Base-by-base conservation (phyloP, 2,113 vertebrate species). In the Columba janthina region DNA sequence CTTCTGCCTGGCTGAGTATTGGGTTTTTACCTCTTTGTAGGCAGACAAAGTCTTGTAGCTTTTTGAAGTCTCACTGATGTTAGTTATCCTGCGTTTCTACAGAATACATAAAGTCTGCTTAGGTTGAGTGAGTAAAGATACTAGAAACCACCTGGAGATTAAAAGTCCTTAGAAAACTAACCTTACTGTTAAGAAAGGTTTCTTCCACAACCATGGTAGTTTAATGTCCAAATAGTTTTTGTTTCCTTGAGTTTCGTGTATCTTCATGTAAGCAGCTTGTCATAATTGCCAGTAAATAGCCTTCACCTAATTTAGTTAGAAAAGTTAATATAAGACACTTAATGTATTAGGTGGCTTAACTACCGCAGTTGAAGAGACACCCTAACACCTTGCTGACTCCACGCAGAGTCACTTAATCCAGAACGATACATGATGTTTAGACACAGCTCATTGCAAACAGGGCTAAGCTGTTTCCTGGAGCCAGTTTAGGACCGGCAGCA, bases 401-500 rank as follows among this genome's bases (percentile, higher is more conserved):
- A 2, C 28, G 24, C 40, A 48, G 50, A 61, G 56, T 50, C 31
- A 15, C 22, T 25, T 36, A 36, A 1, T 69, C 64, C 20, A 8
- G 31, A 70, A 76, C 1, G 1, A 0, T 15, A 6, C 19, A 0
- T 57, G 6, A 16, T 12, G 29, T 9, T 88, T 60, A 48, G 58
- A 22, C 69, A 17, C 38, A 78, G 57, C 34, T 71, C 1, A 0
- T 22, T 70, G 74, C 66, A 58, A 12, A 12, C 18, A 18, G 58
- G 24, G 26, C 54, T 38, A 15, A 65, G 54, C 56, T 48, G 31
- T 73, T 94, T 66, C 51, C 72, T 89, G 76, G 60, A 93, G 84
- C 31, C n/a, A 3, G 8, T 38, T 34, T 2, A 51, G 62, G 58
- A 22, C 46, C 22, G 44, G 42, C 42, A 77, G 77, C 69, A 57